Evolutionary conservation across 2,888 invertebrate genomes (phyloP).

Genomic region (Drosophila sordidapex): DNA sequence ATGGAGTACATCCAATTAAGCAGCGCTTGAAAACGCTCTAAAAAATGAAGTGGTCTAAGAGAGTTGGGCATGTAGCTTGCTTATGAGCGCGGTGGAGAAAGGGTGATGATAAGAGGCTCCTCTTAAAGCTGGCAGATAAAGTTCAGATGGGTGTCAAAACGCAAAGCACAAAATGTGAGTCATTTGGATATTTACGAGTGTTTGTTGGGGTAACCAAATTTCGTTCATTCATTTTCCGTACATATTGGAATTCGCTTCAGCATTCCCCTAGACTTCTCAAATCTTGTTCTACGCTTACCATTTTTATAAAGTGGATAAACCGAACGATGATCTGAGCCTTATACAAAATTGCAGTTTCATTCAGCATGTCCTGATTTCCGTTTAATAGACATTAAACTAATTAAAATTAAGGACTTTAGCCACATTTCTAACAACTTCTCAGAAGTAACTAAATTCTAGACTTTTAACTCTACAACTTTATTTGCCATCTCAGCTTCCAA

Average conservation of each 20-base stretch:
- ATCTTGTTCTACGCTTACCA: background rate
- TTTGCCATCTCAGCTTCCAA: background rate
- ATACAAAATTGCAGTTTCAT: background rate
- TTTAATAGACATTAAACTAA: background rate
- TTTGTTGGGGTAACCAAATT: background rate
- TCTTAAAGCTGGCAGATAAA: constrained; percentile 35
- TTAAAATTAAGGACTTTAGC: background rate
- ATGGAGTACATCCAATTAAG: constrained; percentile 73
- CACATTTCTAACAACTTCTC: background rate
- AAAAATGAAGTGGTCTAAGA: constrained; percentile 56
- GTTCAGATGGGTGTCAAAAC: background rate
- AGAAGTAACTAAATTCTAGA: background rate
- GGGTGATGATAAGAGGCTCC: constrained; percentile 30
- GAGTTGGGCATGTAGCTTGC: constrained; percentile 11
- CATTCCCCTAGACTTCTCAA: background rate
- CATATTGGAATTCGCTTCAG: background rate
- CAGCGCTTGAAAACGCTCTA: constrained; percentile 68
- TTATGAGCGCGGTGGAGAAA: background rate
- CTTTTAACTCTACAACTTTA: background rate
- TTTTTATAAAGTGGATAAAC: background rate
- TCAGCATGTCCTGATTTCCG: background rate
- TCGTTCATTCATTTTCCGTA: background rate
- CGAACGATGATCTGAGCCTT: background rate
- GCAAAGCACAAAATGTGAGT: background rate
- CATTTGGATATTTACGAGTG: background rate